Conservation (phyloP, 2,113 vertebrate genomes). For the Pelodiscus sinensis region DNA sequence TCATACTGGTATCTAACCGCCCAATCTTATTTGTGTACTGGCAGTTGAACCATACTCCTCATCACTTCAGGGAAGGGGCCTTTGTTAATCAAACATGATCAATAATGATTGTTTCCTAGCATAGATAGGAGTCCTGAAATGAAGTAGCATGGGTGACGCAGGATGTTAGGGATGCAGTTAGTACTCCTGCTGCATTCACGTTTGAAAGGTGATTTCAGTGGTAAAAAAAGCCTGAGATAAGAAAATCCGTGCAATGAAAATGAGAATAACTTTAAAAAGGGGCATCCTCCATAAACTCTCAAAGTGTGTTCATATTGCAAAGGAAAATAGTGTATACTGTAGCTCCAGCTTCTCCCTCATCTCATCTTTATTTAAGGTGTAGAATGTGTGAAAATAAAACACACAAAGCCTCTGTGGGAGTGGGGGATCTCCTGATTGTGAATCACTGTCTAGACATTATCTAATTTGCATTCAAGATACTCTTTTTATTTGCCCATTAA, state of each 20-base stretch:
- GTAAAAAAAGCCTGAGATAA: background rate
- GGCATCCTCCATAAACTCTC: background rate
- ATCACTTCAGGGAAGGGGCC: fast-evolving
- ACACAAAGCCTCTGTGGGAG: conserved; percentile 2
- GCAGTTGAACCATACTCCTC: background rate
- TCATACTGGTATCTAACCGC: background rate
- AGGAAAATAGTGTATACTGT: background rate
- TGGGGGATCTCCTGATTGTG: conserved; percentile 44
- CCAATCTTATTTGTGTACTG: background rate
- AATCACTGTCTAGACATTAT: conserved; percentile 33
- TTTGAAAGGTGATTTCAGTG: fast-evolving
- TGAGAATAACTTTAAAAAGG: background rate
- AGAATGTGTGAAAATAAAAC: background rate
- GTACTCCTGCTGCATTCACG: background rate
- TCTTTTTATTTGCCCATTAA: conserved; percentile 59
- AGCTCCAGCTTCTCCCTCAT: conserved; percentile 7
- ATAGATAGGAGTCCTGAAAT: background rate
- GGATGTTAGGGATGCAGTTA: background rate
- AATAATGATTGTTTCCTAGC: background rate
- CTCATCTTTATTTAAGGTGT: conserved; percentile 27
- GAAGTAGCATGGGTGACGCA: background rate
- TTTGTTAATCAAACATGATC: background rate
- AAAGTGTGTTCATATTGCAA: background rate
- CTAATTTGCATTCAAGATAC: conserved; percentile 47
- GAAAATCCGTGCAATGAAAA: background rate